These are phyloP conservation scores for Erithacus rubecula DNA, from an alignment of 2,797 vertebrate genomes.

Conservation along the genomic window DNA sequence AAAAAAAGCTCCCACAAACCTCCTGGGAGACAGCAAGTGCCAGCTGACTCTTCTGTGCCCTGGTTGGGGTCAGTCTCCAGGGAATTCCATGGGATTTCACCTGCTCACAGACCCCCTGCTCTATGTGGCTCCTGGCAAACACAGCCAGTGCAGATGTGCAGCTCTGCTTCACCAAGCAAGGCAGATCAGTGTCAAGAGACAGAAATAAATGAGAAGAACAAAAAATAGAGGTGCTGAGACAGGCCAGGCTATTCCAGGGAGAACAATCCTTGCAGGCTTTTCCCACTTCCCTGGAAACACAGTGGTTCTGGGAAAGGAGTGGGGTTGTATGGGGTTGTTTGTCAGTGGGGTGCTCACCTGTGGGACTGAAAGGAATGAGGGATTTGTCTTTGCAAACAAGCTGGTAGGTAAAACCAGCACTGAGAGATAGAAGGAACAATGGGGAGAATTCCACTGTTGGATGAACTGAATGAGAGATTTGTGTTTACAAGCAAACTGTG, in stretches of 20 bases:
- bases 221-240: neutral
- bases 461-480: neutral
- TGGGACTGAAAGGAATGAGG: neutral
- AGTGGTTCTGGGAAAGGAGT: neutral
- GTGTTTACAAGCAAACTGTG: neutral
- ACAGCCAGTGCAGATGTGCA: neutral
- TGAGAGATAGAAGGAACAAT: neutral
- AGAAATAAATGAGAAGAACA: neutral
- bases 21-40: neutral
- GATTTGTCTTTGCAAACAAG: neutral
- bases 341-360: no score
- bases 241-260: neutral
- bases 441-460: neutral
- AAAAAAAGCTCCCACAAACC: neutral
- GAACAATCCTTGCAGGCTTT: rapidly evolving
- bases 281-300: rapidly evolving
- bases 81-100: neutral
- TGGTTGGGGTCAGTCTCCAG: neutral
- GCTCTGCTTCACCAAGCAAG: rapidly evolving
- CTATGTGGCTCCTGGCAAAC: rapidly evolving
- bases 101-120: neutral
- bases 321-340: neutral
- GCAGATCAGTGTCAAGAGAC: neutral
- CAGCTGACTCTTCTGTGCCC: neutral
- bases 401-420: neutral